phyloP scores from a whole-genome alignment of 2,113 vertebrate genomes.

The Rhineura floridana region DNA sequence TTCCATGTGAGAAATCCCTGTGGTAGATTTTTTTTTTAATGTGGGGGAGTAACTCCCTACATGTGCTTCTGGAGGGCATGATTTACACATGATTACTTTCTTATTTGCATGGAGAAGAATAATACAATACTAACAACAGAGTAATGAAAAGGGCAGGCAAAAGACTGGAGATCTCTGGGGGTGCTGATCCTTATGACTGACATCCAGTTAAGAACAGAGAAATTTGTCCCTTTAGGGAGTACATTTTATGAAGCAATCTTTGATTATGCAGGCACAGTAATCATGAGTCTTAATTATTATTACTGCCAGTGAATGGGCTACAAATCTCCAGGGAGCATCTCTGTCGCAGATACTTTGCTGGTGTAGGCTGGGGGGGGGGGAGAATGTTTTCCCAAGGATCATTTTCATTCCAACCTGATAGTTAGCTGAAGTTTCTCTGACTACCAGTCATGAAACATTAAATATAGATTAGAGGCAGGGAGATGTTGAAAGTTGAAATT shows the following conservation, averaged over 20 bases:
- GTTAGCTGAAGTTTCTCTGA: conserved; percentile 81
- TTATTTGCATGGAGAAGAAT: conserved; percentile 81
- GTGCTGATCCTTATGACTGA: conserved; percentile 78
- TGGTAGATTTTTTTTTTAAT: conserved; percentile 71
- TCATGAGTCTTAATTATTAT: conserved; percentile 86
- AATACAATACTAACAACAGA: conserved; percentile 76
- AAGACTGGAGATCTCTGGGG: conserved; percentile 74
- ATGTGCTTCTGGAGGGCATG: conserved; percentile 78
- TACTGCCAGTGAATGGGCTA: conserved; percentile 79
- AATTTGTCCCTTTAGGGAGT: conserved; percentile 67
- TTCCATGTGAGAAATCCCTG: conserved; percentile 80
- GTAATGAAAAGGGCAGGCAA: conserved; percentile 76
- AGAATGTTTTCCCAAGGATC: conserved; percentile 79
- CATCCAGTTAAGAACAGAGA: conserved; percentile 75
- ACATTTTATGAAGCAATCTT: conserved; percentile 79
- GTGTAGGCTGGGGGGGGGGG: conserved; percentile 48
- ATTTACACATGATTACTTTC: conserved; percentile 79
- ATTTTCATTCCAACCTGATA: conserved; percentile 84
- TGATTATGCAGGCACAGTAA: conserved; percentile 84
- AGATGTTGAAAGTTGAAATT: conserved; percentile 84
- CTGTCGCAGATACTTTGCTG: conserved; percentile 78
- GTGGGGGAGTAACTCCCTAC: conserved; percentile 67
- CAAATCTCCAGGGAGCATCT: conserved; percentile 73
- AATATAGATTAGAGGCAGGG: conserved; percentile 85
- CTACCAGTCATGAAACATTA: conserved; percentile 84